Base-by-base conservation (phyloP, 2,888 invertebrate genomes). In the Campoplex capitator region DNA sequence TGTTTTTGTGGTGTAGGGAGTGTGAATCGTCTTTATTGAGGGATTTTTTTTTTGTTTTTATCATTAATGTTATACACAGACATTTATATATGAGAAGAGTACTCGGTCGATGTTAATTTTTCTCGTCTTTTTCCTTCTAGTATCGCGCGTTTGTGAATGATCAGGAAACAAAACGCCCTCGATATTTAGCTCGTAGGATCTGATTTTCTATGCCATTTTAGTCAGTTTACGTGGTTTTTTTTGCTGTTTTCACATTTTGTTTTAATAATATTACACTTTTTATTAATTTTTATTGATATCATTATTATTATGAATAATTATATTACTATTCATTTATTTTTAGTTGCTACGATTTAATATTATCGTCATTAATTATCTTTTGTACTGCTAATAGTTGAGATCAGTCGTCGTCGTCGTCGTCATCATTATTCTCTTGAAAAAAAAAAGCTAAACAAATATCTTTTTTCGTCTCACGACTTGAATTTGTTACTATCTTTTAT, bases 131-230 rank as follows among this genome's bases (percentile, higher is more conserved):
- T 84, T 70, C 85, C 74, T 88, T 73, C 85, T 83, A 32, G 80
- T 84, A 54, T 45, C 62, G 56, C 83, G 82, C 78, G 79, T 76
- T 13, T 23, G 23, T 28, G 11, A 23, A 13, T 54, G 35, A 58
- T 83, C 75, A 58, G 62, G 51, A 75, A 85, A 71, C 3, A 13
- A 65, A 35, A 81, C 70, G 81, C 84, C 87, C 83, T 86, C 88
- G 80, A 90, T 75, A 78, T 23, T 51, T 62, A 90, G 90, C 89
- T 89, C 88, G 75, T 90, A 90, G 89, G 91, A 91, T 92, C 91
- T 91, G 91, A 91, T 88, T 90, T 90, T 91, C 91, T 92, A 92
- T 92, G 92, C 92, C 92, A 92, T 92, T 90, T 91, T 92, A 92
- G 92, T 89, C 87, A 84, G 88, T 92, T 92, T 91, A 92, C 78